A percentile compares a stretch with the other conserved stretches of the same genome.
These are phyloP conservation scores for Phortica magna DNA, from an alignment of 2,888 invertebrate genomes.

Conservation along the genomic window DNA sequence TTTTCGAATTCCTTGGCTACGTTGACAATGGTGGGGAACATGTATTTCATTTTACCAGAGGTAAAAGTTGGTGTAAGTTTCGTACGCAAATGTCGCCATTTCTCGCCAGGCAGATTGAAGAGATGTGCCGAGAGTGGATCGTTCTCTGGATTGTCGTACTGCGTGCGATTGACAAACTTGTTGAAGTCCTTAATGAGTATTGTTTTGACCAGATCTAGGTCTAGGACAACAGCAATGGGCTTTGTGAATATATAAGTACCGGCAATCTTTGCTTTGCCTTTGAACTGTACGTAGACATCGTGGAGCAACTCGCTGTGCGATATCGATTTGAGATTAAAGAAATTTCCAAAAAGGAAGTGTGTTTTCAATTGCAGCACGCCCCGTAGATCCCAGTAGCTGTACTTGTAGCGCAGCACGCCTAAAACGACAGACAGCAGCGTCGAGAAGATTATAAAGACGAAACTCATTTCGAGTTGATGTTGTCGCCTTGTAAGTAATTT, in stretches of 20 bases:
- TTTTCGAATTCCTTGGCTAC: constrained; percentile 63
- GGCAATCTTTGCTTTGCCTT: constrained; percentile 56
- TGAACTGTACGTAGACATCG: constrained; percentile 65
- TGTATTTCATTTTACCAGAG: constrained; percentile 79
- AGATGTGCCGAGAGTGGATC: constrained; percentile 74
- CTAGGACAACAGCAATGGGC: constrained; percentile 62
- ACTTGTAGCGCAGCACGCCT: constrained; percentile 53
- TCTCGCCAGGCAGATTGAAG: constrained; percentile 70
- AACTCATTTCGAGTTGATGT: constrained; percentile 48
- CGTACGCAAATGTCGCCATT: constrained; percentile 78
- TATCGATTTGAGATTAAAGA: constrained; percentile 53
- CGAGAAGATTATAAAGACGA: constrained; percentile 49
- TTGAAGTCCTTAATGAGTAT: constrained; percentile 76
- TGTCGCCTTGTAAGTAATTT: constrained; percentile 8
- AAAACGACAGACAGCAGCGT: constrained; percentile 49
- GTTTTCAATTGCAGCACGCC: constrained; percentile 58
- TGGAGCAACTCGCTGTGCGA: constrained; percentile 54
- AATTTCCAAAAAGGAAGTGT: constrained; percentile 58
- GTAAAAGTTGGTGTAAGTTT: constrained; percentile 79
- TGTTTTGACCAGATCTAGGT: constrained; percentile 72
- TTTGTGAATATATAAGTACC: constrained; percentile 64
- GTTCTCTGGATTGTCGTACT: constrained; percentile 57
- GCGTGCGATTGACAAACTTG: constrained; percentile 73
- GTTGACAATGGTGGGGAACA: constrained; percentile 75
- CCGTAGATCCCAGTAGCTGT: constrained; percentile 61